Evolutionary conservation across 1,140 invertebrate species (phyloP), one percentile per base, ranked within the genome.

Genomic region (Ceratina calcarata): DNA sequence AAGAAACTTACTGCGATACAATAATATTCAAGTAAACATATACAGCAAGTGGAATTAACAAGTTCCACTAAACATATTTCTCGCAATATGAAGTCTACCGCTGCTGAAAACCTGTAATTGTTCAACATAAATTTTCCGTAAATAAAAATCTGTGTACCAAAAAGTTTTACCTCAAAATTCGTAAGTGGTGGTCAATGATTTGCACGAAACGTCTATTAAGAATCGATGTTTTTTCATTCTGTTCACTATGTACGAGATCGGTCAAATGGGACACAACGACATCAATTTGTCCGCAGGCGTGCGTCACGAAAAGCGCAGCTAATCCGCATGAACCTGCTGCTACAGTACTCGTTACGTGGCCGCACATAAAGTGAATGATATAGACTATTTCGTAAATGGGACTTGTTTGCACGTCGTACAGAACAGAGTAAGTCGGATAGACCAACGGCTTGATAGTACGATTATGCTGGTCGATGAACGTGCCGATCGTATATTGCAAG

Each of bases 1-100:
- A 32, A 10, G 0, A 13, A 8, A 0, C 3, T 24, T 86, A 90
- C 90, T 86, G 77, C 87, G 18, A 91, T 83, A 20, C 88, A 85
- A 75, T 89, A 89, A 78, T 90, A 91, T 72, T 85, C 88, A 8
- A 91, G 68, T 18, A 91, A 89, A 55, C 91, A 91, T 73, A 91
- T 91, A 13, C 89, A 90, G 62, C 91, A 45, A 1, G 89, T 91
- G 61, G 88, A 91, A 6, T 90, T 90, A 0, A 91, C 55, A 24
- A 91, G 73, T 81, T 91, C 90, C 7, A 91, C 86, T 24, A 91
- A 78, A 60, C 87, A 89, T 62, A 91, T 85, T 49, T 89, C 88
- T 62, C 84, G 84, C 18, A 91, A 45, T 24, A 86, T 13, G 32
- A 68, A 58, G 32, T 89, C 85, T n/a, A 91, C 55, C 20, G 67